Base-by-base conservation (phyloP, 2,113 vertebrate genomes). In the Speoplatyrhinus poulsoni region DNA sequence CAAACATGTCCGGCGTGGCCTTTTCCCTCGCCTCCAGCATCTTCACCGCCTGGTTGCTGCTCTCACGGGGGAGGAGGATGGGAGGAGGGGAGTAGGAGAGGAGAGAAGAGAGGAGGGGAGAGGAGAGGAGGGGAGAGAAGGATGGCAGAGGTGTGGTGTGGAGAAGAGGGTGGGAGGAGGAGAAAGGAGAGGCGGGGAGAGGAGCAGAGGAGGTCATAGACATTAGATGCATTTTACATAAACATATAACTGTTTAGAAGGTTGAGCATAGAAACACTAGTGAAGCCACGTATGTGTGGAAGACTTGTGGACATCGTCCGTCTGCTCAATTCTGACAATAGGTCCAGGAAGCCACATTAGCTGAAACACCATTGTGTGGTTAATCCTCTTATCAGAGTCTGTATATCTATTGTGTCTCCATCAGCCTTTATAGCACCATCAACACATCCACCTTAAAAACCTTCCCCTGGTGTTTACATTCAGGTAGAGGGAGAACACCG, bases 11-110 rank as follows among this genome's bases (percentile, higher is more conserved):
- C 3, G 97, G 96, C 17, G 96, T 98, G 1, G 95, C 94, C 56
- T 96, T 96, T 83, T 98, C 95, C 78, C 94, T 88, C 69, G 94
- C 93, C 91, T 98, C 96, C 91, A 98, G 62, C 96, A 99, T 99
- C 85, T 92, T 95, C 82, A 98, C 95, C 32, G 96, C 96, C 90
- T 98, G 97, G 89, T 98, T 97, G 85, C 96, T 98, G 92, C 56
- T 85, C 70, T 41, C 36, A 41, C 36, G 36, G 7, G 0, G 36
- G 7, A 64, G 64, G 67, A 77, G 0, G 62, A 71, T 1, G 36
- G 33, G 36, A 16, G 12, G 33, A 15, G 12, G 15, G 26, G 13
- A 16, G 15, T 1, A n/a, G 17, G 1, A 17, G 55, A 16, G 6
- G 2, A 48, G 47, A 11, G 11, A 11, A 11, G 33, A 15, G 12